These are phyloP conservation scores for Erethizon dorsatum DNA, from an alignment of 2,797 vertebrate species.

Conservation along the genomic window DNA sequence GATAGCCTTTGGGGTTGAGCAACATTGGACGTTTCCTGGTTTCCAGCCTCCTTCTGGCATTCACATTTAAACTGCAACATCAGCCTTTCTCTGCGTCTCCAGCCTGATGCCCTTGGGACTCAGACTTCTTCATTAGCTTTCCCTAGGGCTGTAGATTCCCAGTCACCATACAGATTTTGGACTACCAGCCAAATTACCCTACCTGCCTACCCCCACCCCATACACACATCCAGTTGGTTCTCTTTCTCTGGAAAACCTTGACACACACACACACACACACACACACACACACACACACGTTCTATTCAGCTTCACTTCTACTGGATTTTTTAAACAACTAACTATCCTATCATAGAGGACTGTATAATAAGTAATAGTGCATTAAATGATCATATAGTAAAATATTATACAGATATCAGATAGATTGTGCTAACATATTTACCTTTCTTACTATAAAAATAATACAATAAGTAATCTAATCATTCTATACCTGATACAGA, in stretches of 20 bases:
- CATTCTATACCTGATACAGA: neutral
- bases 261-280: neutral
- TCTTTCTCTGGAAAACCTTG: neutral
- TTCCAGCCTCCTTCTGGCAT: neutral
- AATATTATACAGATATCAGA: neutral
- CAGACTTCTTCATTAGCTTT: neutral
- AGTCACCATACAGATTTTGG: neutral
- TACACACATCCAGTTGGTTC: neutral
- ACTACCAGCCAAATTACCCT: neutral
- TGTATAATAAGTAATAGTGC: neutral
- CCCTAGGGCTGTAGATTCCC: neutral
- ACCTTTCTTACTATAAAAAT: neutral
- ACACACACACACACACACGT: neutral
- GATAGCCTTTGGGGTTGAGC: neutral
- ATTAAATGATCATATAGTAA: neutral
- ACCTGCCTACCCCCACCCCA: neutral
- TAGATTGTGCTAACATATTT: neutral
- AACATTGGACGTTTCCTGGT: neutral
- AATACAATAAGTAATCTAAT: neutral
- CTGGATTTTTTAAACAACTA: neutral
- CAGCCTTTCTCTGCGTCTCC: neutral
- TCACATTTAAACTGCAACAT: neutral
- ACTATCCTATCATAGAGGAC: neutral
- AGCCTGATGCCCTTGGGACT: neutral
- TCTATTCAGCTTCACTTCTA: neutral